Evolutionary conservation across 2,113 vertebrate genomes (phyloP).

Genomic region (Danionella cerebrum): DNA sequence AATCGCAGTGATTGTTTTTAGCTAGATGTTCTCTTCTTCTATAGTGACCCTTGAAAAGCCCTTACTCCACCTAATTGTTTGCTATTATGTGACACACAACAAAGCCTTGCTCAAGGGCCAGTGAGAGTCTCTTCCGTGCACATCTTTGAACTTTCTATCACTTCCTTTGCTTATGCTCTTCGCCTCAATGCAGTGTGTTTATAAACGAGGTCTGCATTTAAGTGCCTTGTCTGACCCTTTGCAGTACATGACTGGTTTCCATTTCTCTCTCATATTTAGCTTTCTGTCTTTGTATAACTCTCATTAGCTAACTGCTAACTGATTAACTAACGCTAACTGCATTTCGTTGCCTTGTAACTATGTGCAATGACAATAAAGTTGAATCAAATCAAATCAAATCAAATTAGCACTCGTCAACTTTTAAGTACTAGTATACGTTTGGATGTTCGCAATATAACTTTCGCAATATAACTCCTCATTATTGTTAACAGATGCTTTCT

Average conservation of each 20-base stretch:
- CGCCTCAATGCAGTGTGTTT: background rate
- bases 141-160: background rate
- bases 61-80: conserved; percentile 32
- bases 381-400: background rate
- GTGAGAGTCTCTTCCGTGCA: conserved; percentile 7
- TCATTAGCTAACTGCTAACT: too few relatives aligned
- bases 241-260: too few relatives aligned
- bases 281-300: background rate
- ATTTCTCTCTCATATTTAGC: background rate
- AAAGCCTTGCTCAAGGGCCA: background rate
- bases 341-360: too few relatives aligned
- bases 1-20: background rate
- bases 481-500: background rate
- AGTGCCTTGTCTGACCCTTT: background rate
- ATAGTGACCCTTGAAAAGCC: conserved; percentile 15
- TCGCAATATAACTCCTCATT: background rate
- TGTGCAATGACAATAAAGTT: too few relatives aligned
- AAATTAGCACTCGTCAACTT: too few relatives aligned
- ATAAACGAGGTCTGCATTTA: background rate
- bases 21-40: background rate
- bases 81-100: conserved; percentile 1
- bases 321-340: too few relatives aligned
- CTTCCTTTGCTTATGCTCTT: background rate
- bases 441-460: too few relatives aligned
- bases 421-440: too few relatives aligned